phyloP scores from a whole-genome alignment of 2,113 vertebrate species.

The Xerus inauris region DNA sequence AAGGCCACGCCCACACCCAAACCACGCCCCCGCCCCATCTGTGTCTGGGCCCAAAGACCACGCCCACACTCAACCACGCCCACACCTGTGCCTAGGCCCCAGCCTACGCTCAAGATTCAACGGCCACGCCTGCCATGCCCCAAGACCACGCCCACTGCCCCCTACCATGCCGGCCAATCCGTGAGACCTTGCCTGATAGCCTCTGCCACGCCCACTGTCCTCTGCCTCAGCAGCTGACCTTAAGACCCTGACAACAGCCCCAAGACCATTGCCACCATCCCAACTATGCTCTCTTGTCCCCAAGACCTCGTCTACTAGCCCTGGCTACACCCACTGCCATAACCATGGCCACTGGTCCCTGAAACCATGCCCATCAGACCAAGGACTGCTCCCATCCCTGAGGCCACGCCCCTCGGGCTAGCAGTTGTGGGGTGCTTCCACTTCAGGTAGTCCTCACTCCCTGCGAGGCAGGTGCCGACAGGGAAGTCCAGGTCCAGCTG shows the following conservation, averaged over 20 bases:
- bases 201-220: too few species aligned
- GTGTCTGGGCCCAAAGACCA: too few species aligned
- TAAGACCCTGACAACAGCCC: too few species aligned
- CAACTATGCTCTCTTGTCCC: neutral
- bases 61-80: neutral
- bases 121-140: neutral
- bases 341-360: neutral
- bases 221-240: too few species aligned
- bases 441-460: too few species aligned
- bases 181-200: too few species aligned
- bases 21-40: too few species aligned
- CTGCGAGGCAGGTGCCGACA: fast-evolving
- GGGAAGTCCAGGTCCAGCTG: neutral
- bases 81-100: too few species aligned
- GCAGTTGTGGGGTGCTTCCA: neutral
- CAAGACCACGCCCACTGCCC: too few species aligned
- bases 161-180: too few species aligned
- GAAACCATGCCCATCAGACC: neutral
- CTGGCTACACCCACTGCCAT: too few species aligned
- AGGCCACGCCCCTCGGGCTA: neutral
- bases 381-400: fast-evolving
- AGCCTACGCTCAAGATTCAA: fast-evolving
- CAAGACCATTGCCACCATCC: neutral
- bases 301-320: too few species aligned
- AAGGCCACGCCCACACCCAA: neutral